Evolutionary conservation across 2,888 invertebrate species (phyloP), one percentile per base, ranked within the genome.

Genomic region (Lampropteryx suffumata): DNA sequence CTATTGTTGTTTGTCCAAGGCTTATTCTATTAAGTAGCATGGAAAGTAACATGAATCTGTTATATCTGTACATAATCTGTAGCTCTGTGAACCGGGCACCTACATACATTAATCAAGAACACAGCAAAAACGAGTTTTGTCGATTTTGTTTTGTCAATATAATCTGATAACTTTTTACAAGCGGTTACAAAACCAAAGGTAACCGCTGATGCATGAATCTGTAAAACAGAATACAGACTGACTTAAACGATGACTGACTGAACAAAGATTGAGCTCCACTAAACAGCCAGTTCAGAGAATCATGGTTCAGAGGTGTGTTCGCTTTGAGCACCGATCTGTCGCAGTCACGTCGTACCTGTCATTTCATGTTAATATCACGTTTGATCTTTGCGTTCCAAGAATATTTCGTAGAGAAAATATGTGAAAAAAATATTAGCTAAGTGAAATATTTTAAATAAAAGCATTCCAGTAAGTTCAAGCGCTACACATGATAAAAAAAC

Each of bases 1-100:
- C 59, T 60, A 67, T 59, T 68, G 64, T 62, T 67, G 62, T 63
- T 61, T 57, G 59, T 62, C 57, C 56, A 62, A 53, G 48, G 43
- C 50, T 53, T 49, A 51, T 69, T 65, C 61, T 57, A 61, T 58
- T 61, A 60, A 57, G 62, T 49, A 55, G 50, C 57, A 37, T 44
- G n/a, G n/a, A n/a, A n/a, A n/a, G n/a, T n/a, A n/a, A n/a, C n/a
- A n/a, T n/a, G n/a, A n/a, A n/a, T n/a, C n/a, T n/a, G n/a, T n/a
- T n/a, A n/a, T n/a, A n/a, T n/a, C n/a, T n/a, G n/a, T n/a, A n/a
- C n/a, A n/a, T n/a, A n/a, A n/a, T n/a, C n/a, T n/a, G n/a, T n/a
- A n/a, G n/a, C n/a, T n/a, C n/a, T n/a, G n/a, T n/a, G n/a, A n/a
- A n/a, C n/a, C n/a, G n/a, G n/a, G n/a, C n/a, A n/a, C n/a, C n/a